Base-by-base conservation (phyloP, 2,797 vertebrate genomes). In the Rhinichthys osculus region DNA sequence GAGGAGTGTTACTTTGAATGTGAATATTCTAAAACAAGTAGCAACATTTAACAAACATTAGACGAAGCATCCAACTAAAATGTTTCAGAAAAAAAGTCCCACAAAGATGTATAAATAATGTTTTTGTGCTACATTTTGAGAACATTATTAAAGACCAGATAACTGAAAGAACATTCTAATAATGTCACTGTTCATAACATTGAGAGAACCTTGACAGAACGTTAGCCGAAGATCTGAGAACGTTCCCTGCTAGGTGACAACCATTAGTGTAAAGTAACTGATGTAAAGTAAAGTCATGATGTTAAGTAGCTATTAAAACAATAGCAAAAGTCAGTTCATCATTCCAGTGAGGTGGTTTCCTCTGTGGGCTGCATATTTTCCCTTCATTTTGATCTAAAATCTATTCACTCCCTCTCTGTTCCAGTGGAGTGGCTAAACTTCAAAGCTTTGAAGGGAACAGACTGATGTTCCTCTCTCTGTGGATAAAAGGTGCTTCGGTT, bases 381-480 rank as follows among this genome's bases (percentile, higher is more conserved):
- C 33, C 35, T 59, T 72, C 23, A 82, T 54, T 82, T 66, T 66
- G 54, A 44, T 80, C n/a, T 27, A 47, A 47, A 47, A 38, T 76
- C 54, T 3, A 19, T 30, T 42, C 27, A 70, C 35, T 27, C 7
- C 19, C 33, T 82, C 38, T 66, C 35, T 4, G 27, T 38, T 52
- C 62, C 73, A 84, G 64, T 7, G 11, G 33, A 52, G 54, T 27
- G 5, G 47, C 47, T 57, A 70, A 70, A 30, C 83, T 57, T 78
- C 83, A 85, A 78, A 84, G 82, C 72, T 54, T 74, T 84, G 72
- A 84, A 80, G 59, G 14, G 23, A 77, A 64, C 4, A 8, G 44
- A 59, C 38, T 73, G 54, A 74, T 47, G 71, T 38, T 33, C 16
- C 19, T 59, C 74, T 40, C 74, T 23, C n/a, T 85, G 30, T 59